Evolutionary conservation across 2,797 vertebrate species (phyloP).

Genomic region (Pseudochirops cupreus): DNA sequence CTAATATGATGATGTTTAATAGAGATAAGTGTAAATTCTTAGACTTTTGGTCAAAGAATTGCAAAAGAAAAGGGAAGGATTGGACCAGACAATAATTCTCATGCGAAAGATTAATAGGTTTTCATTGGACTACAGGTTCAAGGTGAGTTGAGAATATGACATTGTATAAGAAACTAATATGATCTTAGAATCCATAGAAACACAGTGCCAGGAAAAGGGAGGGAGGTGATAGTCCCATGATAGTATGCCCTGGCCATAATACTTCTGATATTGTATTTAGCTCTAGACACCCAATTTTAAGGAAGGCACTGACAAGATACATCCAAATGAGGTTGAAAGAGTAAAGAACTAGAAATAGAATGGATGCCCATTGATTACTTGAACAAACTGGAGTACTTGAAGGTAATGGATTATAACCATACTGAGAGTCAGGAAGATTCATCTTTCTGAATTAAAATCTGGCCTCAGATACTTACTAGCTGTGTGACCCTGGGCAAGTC

Average conservation of each 20-base stretch:
- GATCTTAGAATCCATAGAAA: not conserved
- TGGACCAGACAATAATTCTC: not conserved
- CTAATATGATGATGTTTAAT: not conserved
- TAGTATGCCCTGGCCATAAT: not conserved
- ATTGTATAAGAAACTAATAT: not conserved
- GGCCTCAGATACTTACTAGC: not conserved
- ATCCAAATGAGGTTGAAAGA: not conserved
- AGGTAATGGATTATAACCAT: not conserved
- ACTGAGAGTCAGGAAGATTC: not conserved
- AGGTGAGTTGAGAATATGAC: not conserved
- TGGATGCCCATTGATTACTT: not conserved
- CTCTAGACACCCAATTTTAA: not conserved
- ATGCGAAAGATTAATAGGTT: not conserved
- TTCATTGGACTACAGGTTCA: not conserved
- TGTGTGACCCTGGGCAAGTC: not conserved
- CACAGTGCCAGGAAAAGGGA: not conserved
- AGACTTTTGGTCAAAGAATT: not conserved
- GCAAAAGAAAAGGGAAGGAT: not conserved
- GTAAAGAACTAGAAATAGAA: not conserved
- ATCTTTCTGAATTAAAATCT: not conserved
- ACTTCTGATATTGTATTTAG: not conserved
- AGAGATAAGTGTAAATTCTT: not conserved
- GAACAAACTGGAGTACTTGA: not conserved
- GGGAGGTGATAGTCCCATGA: not conserved
- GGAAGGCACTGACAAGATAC: not conserved